Evolutionary conservation across 92 coral and sea anemone genomes (phyloP).

Genomic region (Isaurus tuberculatus): DNA sequence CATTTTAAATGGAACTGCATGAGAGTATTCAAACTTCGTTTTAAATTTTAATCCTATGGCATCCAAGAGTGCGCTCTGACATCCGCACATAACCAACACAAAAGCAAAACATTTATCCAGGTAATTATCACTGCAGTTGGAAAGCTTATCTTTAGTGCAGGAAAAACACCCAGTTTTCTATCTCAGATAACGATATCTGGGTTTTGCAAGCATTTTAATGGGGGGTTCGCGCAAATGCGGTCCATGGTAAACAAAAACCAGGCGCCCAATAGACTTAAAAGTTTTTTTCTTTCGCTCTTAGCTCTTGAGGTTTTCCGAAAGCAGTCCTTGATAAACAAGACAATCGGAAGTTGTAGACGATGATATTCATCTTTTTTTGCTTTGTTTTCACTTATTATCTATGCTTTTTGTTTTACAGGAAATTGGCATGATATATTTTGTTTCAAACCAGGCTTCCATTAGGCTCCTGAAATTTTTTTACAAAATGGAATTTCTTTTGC

Average conservation of each 20-base stretch:
- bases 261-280: slow-evolving; percentile 24
- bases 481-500: neutral
- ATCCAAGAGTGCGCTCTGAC: neutral
- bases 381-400: neutral
- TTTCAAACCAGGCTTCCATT: neutral
- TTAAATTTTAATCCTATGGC: neutral
- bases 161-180: neutral
- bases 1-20: neutral
- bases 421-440: neutral
- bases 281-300: neutral
- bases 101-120: slow-evolving; percentile 5
- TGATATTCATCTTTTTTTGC: neutral
- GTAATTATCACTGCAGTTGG: neutral
- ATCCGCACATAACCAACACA: neutral
- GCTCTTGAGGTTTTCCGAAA: neutral
- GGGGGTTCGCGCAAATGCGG: neutral
- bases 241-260: neutral
- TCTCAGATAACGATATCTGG: neutral
- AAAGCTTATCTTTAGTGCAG: neutral
- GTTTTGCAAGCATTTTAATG: neutral
- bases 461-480: neutral
- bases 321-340: neutral
- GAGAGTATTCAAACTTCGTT: neutral
- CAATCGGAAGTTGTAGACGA: neutral
- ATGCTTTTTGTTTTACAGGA: neutral